phyloP scores from a whole-genome alignment of 2,113 vertebrate genomes.

The Morone chrysops region DNA sequence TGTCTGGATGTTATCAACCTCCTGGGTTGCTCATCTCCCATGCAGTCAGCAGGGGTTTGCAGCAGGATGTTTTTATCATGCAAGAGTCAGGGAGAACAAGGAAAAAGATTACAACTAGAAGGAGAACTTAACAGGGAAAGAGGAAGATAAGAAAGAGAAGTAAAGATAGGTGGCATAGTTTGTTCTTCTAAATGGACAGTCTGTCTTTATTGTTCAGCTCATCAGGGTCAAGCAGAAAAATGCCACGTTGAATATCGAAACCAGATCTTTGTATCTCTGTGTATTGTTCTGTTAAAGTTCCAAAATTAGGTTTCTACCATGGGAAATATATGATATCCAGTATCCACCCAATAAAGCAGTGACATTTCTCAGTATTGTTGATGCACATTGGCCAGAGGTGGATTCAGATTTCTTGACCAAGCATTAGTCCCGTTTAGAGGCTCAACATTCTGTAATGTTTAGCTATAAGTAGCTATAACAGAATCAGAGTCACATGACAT shows the following conservation, averaged over 20 bases:
- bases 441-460: constrained; percentile 3
- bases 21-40: neutral
- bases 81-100: neutral
- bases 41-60: neutral
- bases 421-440: neutral
- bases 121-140: neutral
- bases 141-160: constrained; percentile 13
- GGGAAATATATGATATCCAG: too few relatives aligned
- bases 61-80: neutral
- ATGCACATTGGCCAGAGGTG: neutral
- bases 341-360: too few relatives aligned
- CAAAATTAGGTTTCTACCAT: too few relatives aligned
- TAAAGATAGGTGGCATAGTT: neutral
- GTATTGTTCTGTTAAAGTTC: too few relatives aligned
- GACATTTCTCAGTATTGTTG: neutral
- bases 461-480: constrained; percentile 11
- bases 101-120: neutral
- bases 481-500: constrained; percentile 19
- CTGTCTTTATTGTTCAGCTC: neutral
- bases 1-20: neutral
- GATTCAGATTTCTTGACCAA: constrained; percentile 22
- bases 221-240: neutral
- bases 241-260: neutral
- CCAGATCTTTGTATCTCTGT: neutral
- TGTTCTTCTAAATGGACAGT: too few relatives aligned